A percentile compares a stretch with the other conserved stretches of the same genome.
Conservation (phyloP, 1,140 invertebrate genomes). For the Zaprionus capensis region DNA sequence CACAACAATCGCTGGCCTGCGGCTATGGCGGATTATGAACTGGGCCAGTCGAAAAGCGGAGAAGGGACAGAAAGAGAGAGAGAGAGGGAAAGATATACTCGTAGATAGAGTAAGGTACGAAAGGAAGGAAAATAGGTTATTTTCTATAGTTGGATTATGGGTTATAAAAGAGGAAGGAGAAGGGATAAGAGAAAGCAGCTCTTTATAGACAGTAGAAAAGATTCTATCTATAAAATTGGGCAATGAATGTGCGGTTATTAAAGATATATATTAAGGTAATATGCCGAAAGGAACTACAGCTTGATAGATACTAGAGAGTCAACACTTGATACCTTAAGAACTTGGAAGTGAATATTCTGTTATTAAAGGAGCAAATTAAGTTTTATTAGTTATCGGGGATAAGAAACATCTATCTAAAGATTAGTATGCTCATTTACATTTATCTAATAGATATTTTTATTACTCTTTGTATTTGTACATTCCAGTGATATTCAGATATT, state of each 20-base stretch:
- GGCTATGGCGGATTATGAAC: slow-evolving; percentile 6
- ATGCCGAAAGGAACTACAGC: too few species aligned
- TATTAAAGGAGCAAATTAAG: too few species aligned
- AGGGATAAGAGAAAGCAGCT: neutral
- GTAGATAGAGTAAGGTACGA: neutral
- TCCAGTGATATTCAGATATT: neutral
- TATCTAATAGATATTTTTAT: too few species aligned
- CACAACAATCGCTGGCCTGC: slow-evolving; percentile 2
- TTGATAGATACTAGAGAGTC: too few species aligned
- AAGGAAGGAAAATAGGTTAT: slow-evolving; percentile 1
- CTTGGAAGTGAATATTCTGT: too few species aligned
- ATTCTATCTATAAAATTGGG: neutral
- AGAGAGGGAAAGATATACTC: neutral
- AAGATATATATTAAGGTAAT: too few species aligned
- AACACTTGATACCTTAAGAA: too few species aligned
- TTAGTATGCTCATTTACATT: too few species aligned
- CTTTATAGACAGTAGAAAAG: neutral
- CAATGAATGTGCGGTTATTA: neutral
- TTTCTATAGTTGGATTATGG: slow-evolving; percentile 2
- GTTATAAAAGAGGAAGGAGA: neutral
- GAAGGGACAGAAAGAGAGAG: neutral
- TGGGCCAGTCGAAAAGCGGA: neutral
- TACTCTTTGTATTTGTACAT: too few species aligned
- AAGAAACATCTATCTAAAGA: too few species aligned
- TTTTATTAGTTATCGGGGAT: too few species aligned